Percentiles rank a stretch among this genome's conserved stretches.
Evolutionary conservation across 2,797 vertebrate species (phyloP).

Genomic region (Periophthalmus magnuspinnatus): DNA sequence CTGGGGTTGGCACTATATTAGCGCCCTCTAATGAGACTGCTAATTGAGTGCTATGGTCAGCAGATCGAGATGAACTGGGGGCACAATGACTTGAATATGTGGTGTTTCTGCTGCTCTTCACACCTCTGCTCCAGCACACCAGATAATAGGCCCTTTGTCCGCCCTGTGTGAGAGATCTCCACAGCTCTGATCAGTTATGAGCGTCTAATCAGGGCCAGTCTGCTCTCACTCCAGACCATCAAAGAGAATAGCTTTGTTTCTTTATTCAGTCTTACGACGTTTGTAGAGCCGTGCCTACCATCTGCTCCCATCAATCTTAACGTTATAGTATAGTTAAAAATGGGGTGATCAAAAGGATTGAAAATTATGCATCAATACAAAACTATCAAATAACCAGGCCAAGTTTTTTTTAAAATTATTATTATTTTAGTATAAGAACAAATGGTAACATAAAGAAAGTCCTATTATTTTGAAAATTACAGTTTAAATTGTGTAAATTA

Average conservation of each 20-base stretch:
- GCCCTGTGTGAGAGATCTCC: constrained; percentile 3
- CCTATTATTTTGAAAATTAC: no score
- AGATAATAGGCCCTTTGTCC: constrained; percentile 18
- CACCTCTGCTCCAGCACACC: constrained; percentile 10
- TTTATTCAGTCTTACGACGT: constrained; percentile 42
- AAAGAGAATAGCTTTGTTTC: constrained; percentile 41
- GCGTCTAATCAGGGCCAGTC: not conserved
- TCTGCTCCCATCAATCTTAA: constrained; percentile 32
- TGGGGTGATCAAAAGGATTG: no score
- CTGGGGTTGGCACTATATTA: constrained; percentile 29
- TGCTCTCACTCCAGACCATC: constrained; percentile 19
- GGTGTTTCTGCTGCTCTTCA: constrained; percentile 9
- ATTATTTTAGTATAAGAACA: no score
- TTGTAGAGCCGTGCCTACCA: constrained; percentile 24
- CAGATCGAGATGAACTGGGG: constrained; percentile 53
- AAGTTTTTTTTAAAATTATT: no score
- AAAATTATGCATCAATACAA: no score
- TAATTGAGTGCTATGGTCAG: constrained; percentile 64
- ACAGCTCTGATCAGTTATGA: constrained; percentile 22
- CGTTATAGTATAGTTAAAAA: not conserved
- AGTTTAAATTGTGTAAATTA: no score
- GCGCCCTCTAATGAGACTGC: constrained; percentile 52
- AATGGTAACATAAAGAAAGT: no score
- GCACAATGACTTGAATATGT: constrained; percentile 47
- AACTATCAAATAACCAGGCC: no score